A percentile compares a stretch with the other conserved stretches of the same genome.
Conservation (phyloP, 92 coral and sea anemone genomes). For the Plumapathes pennacea region DNA sequence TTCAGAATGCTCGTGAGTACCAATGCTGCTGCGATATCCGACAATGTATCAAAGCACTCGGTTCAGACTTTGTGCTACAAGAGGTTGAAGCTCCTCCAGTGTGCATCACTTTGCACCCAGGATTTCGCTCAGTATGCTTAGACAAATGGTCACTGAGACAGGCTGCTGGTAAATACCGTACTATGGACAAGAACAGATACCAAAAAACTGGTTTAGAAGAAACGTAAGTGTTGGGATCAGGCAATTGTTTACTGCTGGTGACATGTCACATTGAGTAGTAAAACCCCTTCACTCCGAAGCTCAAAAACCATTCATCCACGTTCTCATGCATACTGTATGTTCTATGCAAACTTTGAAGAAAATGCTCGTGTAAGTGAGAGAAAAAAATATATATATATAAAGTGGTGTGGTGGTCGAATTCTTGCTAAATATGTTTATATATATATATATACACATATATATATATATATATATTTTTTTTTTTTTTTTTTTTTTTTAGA, state of each 20-base stretch:
- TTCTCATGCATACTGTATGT: no score
- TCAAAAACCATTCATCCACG: no score
- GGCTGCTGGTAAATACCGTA: constrained; percentile 38
- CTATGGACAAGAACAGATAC: constrained; percentile 17
- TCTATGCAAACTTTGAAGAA: no score
- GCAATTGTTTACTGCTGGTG: no score
- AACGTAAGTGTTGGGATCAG: constrained; percentile 23
- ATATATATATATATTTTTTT: background rate
- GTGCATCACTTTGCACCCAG: constrained; percentile 41
- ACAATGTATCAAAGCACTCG: constrained; percentile 11
- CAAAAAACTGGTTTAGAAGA: constrained; percentile 25
- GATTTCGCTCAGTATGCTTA: constrained; percentile 25
- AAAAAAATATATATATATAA: no score
- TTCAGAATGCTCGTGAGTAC: constrained; percentile 29
- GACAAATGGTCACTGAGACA: constrained; percentile 28
- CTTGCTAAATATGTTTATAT: no score
- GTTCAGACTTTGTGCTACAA: constrained; percentile 16
- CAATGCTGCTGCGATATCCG: constrained; percentile 47
- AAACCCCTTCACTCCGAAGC: no score
- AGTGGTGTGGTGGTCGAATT: no score
- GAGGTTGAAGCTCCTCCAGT: constrained; percentile 29
- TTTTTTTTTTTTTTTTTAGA: constrained; percentile 2
- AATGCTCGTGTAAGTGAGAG: no score
- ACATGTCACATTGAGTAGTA: no score
- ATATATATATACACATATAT: no score